Percentiles rank a stretch among this genome's conserved stretches.
These are phyloP conservation scores for Dolichallabes microphthalmus DNA, from an alignment of 2,113 vertebrate species.

Conservation along the genomic window DNA sequence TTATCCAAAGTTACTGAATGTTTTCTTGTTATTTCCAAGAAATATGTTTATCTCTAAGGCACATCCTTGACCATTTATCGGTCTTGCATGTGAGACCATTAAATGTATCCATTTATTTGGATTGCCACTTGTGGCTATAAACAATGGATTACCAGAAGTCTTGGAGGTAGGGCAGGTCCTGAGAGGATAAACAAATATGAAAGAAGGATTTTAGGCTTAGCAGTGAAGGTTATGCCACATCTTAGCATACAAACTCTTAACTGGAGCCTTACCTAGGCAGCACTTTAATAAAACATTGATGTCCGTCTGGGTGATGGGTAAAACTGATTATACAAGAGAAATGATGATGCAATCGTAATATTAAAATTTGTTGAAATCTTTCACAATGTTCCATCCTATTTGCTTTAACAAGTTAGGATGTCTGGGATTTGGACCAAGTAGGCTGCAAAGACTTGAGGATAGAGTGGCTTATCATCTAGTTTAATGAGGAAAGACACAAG, in stretches of 20 bases:
- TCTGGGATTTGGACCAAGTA: background rate
- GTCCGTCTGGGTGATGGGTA: background rate
- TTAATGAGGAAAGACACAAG: constrained; percentile 1
- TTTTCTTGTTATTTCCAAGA: background rate
- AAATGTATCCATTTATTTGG: no score
- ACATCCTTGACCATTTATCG: background rate
- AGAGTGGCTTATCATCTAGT: constrained; percentile 16
- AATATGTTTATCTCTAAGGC: background rate
- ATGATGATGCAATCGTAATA: background rate
- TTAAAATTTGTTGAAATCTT: background rate
- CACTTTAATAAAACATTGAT: background rate
- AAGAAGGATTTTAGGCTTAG: background rate
- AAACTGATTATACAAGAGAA: background rate
- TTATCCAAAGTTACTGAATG: background rate
- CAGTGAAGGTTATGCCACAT: background rate
- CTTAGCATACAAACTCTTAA: no score
- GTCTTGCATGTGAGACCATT: no score
- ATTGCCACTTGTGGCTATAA: background rate
- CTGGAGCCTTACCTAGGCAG: background rate
- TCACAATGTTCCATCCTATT: background rate
- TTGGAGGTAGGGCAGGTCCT: background rate
- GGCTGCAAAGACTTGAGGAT: background rate
- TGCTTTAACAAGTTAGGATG: background rate
- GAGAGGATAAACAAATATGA: background rate
- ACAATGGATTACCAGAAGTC: no score